Evolutionary conservation across 2,888 invertebrate species (phyloP).

Genomic region (Papilio protenor): DNA sequence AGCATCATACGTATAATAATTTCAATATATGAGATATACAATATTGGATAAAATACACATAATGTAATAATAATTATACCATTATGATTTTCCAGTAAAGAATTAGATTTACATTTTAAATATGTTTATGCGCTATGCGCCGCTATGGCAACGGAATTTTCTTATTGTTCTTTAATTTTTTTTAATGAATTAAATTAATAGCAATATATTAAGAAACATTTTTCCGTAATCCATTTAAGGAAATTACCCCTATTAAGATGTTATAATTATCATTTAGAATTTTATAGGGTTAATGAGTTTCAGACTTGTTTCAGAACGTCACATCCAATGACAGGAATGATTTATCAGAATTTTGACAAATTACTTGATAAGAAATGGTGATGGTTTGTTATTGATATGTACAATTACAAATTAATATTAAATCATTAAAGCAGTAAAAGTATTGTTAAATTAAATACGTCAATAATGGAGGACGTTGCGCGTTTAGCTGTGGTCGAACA

Average conservation of each 20-base stretch:
- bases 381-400: not conserved
- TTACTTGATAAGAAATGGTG: slow-evolving; percentile 47
- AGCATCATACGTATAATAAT: not conserved
- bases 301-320: slow-evolving; percentile 44
- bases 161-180: slow-evolving; percentile 44
- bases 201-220: not conserved
- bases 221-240: not conserved
- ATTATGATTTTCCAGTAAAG: slow-evolving; percentile 2
- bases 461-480: slow-evolving; percentile 77
- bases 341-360: slow-evolving; percentile 71
- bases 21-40: not conserved
- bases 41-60: not conserved
- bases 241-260: not conserved
- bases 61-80: slow-evolving; percentile 4
- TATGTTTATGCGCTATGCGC: slow-evolving; percentile 10
- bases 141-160: slow-evolving; percentile 26
- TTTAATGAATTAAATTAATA: not conserved
- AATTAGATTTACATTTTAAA: slow-evolving; percentile 12
- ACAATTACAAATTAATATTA: slow-evolving; percentile 55
- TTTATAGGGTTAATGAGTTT: not conserved
- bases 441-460: slow-evolving; percentile 41
- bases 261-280: not conserved
- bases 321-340: slow-evolving; percentile 30
- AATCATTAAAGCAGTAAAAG: slow-evolving; percentile 44
- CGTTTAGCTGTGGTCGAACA: slow-evolving; percentile 77